These are phyloP conservation scores for Plebejus melissa DNA, from an alignment of 2,888 invertebrate genomes.

Conservation along the genomic window DNA sequence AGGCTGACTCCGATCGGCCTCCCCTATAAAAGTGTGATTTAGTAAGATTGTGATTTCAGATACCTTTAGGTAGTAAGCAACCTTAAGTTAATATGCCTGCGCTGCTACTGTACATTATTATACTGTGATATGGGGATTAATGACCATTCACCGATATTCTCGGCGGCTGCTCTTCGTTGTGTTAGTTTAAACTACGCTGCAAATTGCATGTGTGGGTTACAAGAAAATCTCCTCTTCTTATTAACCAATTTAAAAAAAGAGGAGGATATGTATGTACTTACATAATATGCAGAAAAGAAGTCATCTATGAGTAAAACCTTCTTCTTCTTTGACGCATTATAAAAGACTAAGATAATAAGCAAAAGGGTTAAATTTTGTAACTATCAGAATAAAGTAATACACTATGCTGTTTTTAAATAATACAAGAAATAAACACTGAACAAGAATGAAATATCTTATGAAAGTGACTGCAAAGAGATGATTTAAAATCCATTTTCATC, in stretches of 20 bases:
- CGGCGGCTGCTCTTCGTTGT: not conserved
- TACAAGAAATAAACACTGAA: not conserved
- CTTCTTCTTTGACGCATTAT: too few species aligned
- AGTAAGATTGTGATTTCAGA: too few species aligned
- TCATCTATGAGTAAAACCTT: not conserved
- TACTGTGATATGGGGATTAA: slow-evolving; percentile 2
- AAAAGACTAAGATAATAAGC: too few species aligned
- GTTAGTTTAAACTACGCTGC: not conserved
- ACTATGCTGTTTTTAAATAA: not conserved
- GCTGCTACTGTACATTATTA: not conserved
- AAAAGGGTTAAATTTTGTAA: too few species aligned
- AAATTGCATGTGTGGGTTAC: not conserved
- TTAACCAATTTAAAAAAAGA: too few species aligned
- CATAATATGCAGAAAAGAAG: not conserved
- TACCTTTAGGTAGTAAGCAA: too few species aligned
- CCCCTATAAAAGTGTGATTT: too few species aligned
- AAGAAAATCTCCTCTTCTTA: not conserved
- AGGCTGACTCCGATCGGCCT: not conserved
- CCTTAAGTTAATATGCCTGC: too few species aligned
- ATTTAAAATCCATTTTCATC: not conserved
- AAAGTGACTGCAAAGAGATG: not conserved
- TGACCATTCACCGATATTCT: not conserved
- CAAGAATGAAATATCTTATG: not conserved
- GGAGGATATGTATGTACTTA: too few species aligned
- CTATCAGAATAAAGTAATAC: too few species aligned